phyloP scores from a whole-genome alignment of 2,888 invertebrate species.

The Lithodes maja region DNA sequence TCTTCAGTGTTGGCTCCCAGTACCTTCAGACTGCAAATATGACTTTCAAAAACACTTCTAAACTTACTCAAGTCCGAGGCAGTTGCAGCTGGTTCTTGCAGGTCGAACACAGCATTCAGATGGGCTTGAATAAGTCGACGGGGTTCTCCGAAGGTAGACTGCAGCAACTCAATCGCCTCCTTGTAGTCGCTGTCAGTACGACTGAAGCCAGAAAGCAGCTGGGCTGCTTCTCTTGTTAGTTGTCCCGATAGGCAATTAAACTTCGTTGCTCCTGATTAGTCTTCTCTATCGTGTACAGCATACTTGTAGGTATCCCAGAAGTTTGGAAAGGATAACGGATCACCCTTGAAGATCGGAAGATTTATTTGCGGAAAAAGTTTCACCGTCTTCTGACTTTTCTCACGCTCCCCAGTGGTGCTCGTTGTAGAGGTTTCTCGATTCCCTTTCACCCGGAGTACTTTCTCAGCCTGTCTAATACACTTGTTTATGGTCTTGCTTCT shows the following conservation, averaged over 20 bases:
- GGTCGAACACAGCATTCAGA: not conserved
- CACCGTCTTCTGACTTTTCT: not conserved
- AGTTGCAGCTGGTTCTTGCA: not conserved
- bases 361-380: not conserved
- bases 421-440: not conserved
- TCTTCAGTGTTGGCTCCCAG: too few relatives aligned
- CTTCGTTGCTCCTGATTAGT: not conserved
- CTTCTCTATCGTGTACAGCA: not conserved
- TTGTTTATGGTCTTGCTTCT: not conserved
- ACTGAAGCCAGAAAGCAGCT: not conserved
- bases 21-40: too few relatives aligned
- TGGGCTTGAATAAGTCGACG: not conserved
- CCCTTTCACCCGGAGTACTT: not conserved
- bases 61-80: too few relatives aligned
- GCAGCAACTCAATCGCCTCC: not conserved
- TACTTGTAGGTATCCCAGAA: not conserved
- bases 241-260: not conserved
- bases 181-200: not conserved
- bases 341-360: not conserved
- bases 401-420: not conserved
- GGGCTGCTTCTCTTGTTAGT: not conserved
- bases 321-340: not conserved
- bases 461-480: not conserved
- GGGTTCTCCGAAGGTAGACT: not conserved
- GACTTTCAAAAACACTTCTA: too few relatives aligned